These are phyloP conservation scores for Pandemis cinnamomeana DNA, from an alignment of 2,888 invertebrate genomes.

Conservation along the genomic window DNA sequence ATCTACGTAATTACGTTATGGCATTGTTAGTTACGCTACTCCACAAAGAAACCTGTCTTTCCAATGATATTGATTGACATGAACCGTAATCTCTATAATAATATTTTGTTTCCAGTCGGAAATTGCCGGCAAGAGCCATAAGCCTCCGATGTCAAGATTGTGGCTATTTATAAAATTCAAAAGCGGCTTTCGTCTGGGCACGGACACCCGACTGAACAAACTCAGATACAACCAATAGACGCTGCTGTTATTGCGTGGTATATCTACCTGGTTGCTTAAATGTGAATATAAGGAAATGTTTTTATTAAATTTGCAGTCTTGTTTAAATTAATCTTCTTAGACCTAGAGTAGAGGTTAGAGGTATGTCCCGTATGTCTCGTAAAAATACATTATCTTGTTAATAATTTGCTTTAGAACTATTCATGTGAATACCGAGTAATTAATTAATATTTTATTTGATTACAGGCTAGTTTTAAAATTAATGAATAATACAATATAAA, in stretches of 20 bases:
- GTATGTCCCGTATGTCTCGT: no score
- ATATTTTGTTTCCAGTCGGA: conserved; percentile 10
- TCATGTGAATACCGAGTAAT: no score
- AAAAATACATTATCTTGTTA: no score
- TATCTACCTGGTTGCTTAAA: background rate
- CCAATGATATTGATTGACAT: background rate
- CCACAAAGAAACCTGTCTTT: background rate
- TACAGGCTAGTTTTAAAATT: no score
- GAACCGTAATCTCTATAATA: background rate
- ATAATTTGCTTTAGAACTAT: no score
- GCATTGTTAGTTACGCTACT: background rate
- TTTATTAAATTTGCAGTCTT: background rate
- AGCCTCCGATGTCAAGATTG: conserved; percentile 28
- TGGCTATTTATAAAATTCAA: conserved; percentile 40
- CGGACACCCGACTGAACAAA: conserved; percentile 8
- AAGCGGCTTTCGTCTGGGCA: conserved; percentile 14
- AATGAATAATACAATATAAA: no score
- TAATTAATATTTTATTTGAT: no score
- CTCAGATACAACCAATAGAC: conserved; percentile 7
- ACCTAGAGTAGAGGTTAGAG: background rate
- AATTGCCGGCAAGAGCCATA: background rate
- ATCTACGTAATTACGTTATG: background rate
- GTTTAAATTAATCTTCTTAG: background rate
- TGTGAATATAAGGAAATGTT: background rate
- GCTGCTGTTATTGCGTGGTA: background rate